A percentile compares a stretch with the other conserved stretches of the same genome.
Conservation (phyloP, 2,113 vertebrate species). For the Tricholaema leucomelas region DNA sequence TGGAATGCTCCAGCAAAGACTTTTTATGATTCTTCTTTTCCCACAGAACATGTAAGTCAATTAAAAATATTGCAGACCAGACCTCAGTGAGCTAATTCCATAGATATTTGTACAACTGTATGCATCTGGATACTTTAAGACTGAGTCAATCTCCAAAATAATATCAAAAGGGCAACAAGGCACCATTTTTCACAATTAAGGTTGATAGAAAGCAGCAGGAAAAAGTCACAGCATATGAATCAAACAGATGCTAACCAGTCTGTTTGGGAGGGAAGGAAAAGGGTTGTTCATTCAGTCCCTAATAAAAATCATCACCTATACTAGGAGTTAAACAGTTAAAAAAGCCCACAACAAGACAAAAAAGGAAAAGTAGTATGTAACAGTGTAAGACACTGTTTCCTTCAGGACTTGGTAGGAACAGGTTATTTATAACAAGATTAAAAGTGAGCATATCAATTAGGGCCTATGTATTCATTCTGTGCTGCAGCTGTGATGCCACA, state of each 20-base stretch:
- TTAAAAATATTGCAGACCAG: slow-evolving; percentile 79
- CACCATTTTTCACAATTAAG: slow-evolving; percentile 85
- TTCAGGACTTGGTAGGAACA: neutral
- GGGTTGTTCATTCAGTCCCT: slow-evolving; percentile 51
- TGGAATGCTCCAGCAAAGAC: slow-evolving; percentile 79
- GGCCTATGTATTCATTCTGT: neutral
- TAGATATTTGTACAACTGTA: slow-evolving; percentile 79
- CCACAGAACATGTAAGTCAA: slow-evolving; percentile 86
- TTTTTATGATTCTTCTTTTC: slow-evolving; percentile 80
- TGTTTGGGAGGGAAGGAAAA: slow-evolving; percentile 64
- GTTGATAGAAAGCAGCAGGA: slow-evolving; percentile 86
- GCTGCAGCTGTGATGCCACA: neutral
- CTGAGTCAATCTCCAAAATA: slow-evolving; percentile 78
- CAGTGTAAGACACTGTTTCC: neutral
- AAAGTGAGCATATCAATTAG: neutral
- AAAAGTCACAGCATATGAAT: slow-evolving; percentile 82
- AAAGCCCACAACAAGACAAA: too few relatives aligned
- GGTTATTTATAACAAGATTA: neutral
- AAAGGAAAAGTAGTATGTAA: neutral
- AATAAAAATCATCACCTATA: slow-evolving; percentile 64
- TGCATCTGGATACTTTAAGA: slow-evolving; percentile 79
- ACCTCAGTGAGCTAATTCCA: slow-evolving; percentile 78
- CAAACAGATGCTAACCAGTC: slow-evolving; percentile 75
- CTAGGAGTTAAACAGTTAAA: slow-evolving; percentile 2
- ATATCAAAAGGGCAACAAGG: slow-evolving; percentile 81